Evolutionary conservation across 1,140 invertebrate species (phyloP).

Genomic region (Drosophila subpulchrella): DNA sequence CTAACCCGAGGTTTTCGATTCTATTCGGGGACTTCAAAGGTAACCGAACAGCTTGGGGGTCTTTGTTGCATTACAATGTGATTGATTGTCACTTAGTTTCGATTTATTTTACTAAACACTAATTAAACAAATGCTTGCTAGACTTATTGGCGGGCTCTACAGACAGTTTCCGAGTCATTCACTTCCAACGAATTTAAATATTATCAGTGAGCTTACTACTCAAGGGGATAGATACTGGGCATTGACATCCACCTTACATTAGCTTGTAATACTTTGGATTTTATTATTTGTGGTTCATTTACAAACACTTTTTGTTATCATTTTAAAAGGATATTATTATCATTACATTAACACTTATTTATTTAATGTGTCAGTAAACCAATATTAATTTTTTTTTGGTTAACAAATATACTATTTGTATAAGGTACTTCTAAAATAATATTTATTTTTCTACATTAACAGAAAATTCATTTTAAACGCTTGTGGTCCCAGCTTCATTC

Average conservation of each 20-base stretch:
- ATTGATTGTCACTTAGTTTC: not conserved
- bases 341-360: no score
- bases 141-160: not conserved
- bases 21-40: not conserved
- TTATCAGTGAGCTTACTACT: not conserved
- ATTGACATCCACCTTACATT: no score
- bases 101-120: not conserved
- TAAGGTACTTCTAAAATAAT: no score
- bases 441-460: no score
- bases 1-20: not conserved
- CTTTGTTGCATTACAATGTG: constrained; percentile 4
- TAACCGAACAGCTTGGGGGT: not conserved
- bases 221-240: no score
- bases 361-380: no score
- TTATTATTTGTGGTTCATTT: not conserved
- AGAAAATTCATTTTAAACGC: no score
- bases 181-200: not conserved
- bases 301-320: no score
- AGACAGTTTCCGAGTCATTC: not conserved
- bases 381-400: no score
- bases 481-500: not conserved
- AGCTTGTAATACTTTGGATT: not conserved
- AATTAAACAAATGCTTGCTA: not conserved
- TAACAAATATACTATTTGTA: no score
- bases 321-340: no score